Evolutionary conservation across 2,888 invertebrate genomes (phyloP).

Genomic region (Yponomeuta evonymella): DNA sequence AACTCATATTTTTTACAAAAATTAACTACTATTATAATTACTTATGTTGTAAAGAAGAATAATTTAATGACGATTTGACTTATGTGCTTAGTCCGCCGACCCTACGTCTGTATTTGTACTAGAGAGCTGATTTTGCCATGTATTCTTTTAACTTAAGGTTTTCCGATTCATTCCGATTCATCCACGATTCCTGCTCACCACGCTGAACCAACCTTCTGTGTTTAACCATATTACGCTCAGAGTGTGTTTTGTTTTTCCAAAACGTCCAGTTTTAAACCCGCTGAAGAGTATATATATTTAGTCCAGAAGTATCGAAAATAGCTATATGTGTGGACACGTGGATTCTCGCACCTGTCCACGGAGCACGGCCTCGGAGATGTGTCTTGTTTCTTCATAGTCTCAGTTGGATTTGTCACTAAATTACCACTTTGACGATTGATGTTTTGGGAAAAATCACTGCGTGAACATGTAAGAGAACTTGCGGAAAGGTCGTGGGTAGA

Average conservation of each 20-base stretch:
- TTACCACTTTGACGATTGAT: neutral
- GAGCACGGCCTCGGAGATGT: neutral
- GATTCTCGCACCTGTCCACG: constrained; percentile 55
- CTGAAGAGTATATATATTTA: constrained; percentile 42
- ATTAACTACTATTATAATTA: too few species aligned
- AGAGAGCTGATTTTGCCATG: too few species aligned
- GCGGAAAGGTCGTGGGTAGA: neutral
- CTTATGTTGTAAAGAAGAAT: too few species aligned
- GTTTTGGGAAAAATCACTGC: neutral
- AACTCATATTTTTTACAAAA: too few species aligned
- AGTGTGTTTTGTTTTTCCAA: constrained; percentile 65
- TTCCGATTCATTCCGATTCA: too few species aligned
- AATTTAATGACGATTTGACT: too few species aligned
- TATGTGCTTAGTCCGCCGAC: too few species aligned
- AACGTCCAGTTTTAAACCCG: constrained; percentile 50
- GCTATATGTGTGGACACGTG: constrained; percentile 36
- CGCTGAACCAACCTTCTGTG: too few species aligned
- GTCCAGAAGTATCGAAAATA: constrained; percentile 48
- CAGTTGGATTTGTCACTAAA: constrained; percentile 6
- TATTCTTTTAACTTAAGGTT: too few species aligned
- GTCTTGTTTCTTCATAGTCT: neutral
- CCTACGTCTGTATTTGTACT: too few species aligned
- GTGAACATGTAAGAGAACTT: neutral
- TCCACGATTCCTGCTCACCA: too few species aligned
- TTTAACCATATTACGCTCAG: neutral